Evolutionary conservation across 2,113 vertebrate species (phyloP), one percentile per base, ranked within the genome.

Genomic region (Numida meleagris): DNA sequence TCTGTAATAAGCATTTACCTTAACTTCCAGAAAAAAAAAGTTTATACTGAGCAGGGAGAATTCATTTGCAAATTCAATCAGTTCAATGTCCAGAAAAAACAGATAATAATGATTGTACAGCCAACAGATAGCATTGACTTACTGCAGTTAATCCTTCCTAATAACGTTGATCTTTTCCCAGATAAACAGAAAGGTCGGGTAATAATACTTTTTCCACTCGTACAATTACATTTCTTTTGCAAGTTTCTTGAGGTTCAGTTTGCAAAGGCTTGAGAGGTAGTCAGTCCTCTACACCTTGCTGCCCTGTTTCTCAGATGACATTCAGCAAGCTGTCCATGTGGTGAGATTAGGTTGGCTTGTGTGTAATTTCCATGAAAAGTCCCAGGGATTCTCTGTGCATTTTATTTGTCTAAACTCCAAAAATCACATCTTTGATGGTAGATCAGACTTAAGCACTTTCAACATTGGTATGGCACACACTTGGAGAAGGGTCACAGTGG

Each of bases 61-160:
- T 72, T 83, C 68, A 89, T 94, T 91, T 91, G 65, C 61, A 92
- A 95, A 92, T 90, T 91, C 79, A 86, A 81, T 91, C 93, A 65
- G 34, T 81, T 92, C 43, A 55, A 61, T 82, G 93, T 79, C n/a
- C 70, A 88, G 48, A 36, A 93, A 94, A 91, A 90, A 68, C 12
- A 88, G 46, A 58, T 86, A 91, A 82, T 93, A 88, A 82, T 86
- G 80, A 62, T 75, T 51, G 17, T 53, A 86, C 46, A 91, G 72
- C 31, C 40, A 84, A 79, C 53, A 90, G 68, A 90, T 78, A 92
- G 24, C 66, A 66, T 3, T 89, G 66, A 76, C 53, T 79, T 84
- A 76, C 25, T 82, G 61, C 25, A 84, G n/a, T 65, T 58, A 92
- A 90, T 91, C 65, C 48, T 72, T 63, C 82, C 51, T 88, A 84